phyloP scores from a whole-genome alignment of 1,140 invertebrate species.

The Drosophila mojavensis region DNA sequence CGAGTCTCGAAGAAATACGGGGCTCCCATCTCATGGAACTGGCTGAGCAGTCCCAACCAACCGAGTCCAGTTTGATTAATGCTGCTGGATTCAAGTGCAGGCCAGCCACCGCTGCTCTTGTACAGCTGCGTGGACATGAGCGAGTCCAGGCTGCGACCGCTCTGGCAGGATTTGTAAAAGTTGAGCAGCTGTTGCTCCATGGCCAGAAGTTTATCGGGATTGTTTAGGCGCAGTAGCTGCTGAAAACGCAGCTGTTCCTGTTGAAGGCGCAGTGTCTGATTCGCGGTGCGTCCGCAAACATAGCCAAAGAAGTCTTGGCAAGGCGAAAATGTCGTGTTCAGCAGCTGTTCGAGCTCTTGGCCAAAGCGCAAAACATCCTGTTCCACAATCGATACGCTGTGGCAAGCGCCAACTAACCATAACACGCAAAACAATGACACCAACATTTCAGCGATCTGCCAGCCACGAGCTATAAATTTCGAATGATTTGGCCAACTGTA shows the following conservation, averaged over 20 bases:
- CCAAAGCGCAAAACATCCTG: conserved; percentile 67
- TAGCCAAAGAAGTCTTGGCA: conserved; percentile 77
- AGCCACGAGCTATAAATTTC: conserved; percentile 8
- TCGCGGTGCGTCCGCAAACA: conserved; percentile 62
- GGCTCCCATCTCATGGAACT: conserved; percentile 71
- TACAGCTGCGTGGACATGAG: conserved; percentile 63
- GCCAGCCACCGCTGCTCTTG: conserved; percentile 67
- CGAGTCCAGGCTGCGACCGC: conserved; percentile 49
- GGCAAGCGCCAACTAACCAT: conserved; percentile 1
- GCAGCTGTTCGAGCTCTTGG: conserved; percentile 63
- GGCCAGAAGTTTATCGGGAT: conserved; percentile 57
- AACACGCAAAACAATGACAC: conserved; percentile 24
- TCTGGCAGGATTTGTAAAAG: conserved; percentile 74
- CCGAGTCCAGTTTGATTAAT: conserved; percentile 33
- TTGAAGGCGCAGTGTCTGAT: conserved; percentile 42
- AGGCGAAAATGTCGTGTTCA: conserved; percentile 56
- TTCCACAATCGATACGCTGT: conserved; percentile 33
- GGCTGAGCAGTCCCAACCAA: conserved; percentile 60
- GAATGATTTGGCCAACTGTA: conserved; percentile 24
- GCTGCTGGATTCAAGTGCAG: conserved; percentile 50
- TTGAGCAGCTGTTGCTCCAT: conserved; percentile 70
- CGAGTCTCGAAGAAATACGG: conserved; percentile 66
- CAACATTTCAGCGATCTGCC: conserved; percentile 25
- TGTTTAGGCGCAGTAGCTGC: conserved; percentile 46
- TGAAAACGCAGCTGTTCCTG: conserved; percentile 66